Evolutionary conservation across 1,140 invertebrate genomes (phyloP).

Genomic region (Parapsyche elsis): DNA sequence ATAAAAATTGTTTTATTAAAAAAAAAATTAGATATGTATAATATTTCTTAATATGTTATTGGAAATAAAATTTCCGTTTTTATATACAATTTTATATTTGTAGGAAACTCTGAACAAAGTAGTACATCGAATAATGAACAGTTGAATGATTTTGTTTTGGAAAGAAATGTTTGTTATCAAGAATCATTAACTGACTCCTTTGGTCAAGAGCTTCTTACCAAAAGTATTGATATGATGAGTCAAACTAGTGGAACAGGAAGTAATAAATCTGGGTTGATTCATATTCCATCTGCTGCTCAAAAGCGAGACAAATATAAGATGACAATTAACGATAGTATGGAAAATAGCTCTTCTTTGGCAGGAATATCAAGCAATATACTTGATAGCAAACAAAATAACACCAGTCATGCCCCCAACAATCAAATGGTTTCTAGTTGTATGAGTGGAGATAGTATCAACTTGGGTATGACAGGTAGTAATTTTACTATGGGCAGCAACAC

Average conservation of each 20-base stretch:
- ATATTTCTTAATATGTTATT: too few species aligned
- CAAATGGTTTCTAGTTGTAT: slow-evolving; percentile 59
- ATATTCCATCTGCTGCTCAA: slow-evolving; percentile 57
- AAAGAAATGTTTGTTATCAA: slow-evolving; percentile 66
- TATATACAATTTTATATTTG: slow-evolving; percentile 22
- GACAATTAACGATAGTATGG: slow-evolving; percentile 58
- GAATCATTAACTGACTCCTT: slow-evolving; percentile 65
- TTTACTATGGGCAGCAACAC: slow-evolving; percentile 65
- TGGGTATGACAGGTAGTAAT: slow-evolving; percentile 64
- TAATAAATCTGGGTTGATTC: slow-evolving; percentile 58
- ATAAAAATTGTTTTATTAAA: slow-evolving; percentile 31
- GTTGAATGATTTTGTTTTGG: slow-evolving; percentile 65
- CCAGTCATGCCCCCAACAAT: slow-evolving; percentile 57
- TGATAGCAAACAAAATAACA: slow-evolving; percentile 63
- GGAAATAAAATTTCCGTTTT: too few species aligned
- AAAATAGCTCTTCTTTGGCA: slow-evolving; percentile 62
- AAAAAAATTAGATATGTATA: too few species aligned
- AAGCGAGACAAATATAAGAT: slow-evolving; percentile 59
- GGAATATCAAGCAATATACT: slow-evolving; percentile 62
- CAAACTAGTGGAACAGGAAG: slow-evolving; percentile 52
- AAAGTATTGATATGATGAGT: slow-evolving; percentile 61
- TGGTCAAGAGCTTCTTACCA: slow-evolving; percentile 63
- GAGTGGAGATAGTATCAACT: slow-evolving; percentile 63
- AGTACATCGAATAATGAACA: slow-evolving; percentile 60
- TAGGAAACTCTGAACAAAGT: slow-evolving; percentile 58